Evolutionary conservation across 2,888 invertebrate genomes (phyloP).

Genomic region (Iphiclides podalirius): DNA sequence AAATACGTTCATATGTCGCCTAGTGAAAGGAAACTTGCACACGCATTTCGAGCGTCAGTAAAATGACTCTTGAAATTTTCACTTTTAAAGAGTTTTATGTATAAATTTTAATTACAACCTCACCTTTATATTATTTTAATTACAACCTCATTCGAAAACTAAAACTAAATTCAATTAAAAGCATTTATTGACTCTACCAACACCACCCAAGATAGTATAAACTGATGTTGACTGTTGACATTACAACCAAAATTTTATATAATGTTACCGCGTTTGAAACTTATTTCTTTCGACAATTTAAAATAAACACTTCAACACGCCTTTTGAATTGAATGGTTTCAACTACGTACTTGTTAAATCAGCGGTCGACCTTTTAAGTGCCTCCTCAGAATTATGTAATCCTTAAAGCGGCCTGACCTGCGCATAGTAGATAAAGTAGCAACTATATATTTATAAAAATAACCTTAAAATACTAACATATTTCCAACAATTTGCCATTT

Average conservation of each 20-base stretch:
- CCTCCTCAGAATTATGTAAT: neutral
- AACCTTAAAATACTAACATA: neutral
- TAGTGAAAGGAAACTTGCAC: too few relatives aligned
- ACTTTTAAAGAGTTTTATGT: too few relatives aligned
- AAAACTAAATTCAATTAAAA: neutral
- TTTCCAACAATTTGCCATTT: too few relatives aligned
- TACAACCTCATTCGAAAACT: too few relatives aligned
- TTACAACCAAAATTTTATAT: neutral
- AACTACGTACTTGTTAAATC: too few relatives aligned
- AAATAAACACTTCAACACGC: neutral
- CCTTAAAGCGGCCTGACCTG: neutral
- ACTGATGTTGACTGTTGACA: neutral
- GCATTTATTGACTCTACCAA: neutral
- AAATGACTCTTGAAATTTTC: too few relatives aligned
- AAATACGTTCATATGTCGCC: too few relatives aligned
- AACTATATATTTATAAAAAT: neutral
- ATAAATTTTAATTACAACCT: too few relatives aligned
- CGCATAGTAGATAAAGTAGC: neutral
- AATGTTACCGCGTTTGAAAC: neutral
- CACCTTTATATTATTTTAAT: too few relatives aligned
- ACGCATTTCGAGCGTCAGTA: too few relatives aligned
- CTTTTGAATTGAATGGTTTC: too few relatives aligned
- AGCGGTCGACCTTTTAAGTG: slow-evolving; percentile 12
- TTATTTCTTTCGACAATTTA: too few relatives aligned
- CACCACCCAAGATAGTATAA: neutral